Base-by-base conservation (phyloP, 2,113 vertebrate species). In the Anthoscopus minutus region DNA sequence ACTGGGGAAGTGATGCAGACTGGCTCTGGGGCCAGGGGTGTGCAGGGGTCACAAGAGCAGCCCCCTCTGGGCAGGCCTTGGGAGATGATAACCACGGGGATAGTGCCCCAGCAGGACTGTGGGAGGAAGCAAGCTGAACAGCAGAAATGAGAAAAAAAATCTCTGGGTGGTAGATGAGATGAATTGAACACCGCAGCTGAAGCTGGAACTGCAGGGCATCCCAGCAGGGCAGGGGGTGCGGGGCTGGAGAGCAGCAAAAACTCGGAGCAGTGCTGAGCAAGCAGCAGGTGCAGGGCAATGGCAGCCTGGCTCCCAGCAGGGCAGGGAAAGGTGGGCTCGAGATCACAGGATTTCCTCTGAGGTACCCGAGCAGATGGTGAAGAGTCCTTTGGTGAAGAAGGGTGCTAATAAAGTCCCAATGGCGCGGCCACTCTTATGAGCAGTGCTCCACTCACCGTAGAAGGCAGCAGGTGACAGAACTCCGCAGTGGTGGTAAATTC, bases 1-100 rank as follows among this genome's bases (percentile, higher is more conserved):
- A 15, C 17, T 48, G 48, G 18, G 14, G 9, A 69, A 78, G 14
- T 0, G 7, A 57, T 48, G 51, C 50, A 84, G 6, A 28, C 53
- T 27, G 12, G 24, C 23, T 67, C 60, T 66, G 42, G 16, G 62
- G 40, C 27, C 38, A 33, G 14, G 13, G 4, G 4, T 45, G 15
- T 15, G 35, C 48, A 60, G 37, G 13, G n/a, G 5, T 37, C 47
- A 18, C n/a, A 70, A 45, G 10, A 73, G 27, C 54, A 87, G 35
- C 19, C 22, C 27, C 42, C 15, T 74, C 33, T 10, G 7, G 20
- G 25, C 61, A 79, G 70, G 4, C 19, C 42, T 27, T 22, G 7
- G 47, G 40, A 62, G 20, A 18, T 18, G 14, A 30, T 22, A 57
- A 13, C 16, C 1, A 0, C 3, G 3, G 48, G 14, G 16, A 30